A percentile compares a stretch with the other conserved stretches of the same genome.
Conservation (phyloP, 2,113 vertebrate species). For the Nesospiza acunhae region DNA sequence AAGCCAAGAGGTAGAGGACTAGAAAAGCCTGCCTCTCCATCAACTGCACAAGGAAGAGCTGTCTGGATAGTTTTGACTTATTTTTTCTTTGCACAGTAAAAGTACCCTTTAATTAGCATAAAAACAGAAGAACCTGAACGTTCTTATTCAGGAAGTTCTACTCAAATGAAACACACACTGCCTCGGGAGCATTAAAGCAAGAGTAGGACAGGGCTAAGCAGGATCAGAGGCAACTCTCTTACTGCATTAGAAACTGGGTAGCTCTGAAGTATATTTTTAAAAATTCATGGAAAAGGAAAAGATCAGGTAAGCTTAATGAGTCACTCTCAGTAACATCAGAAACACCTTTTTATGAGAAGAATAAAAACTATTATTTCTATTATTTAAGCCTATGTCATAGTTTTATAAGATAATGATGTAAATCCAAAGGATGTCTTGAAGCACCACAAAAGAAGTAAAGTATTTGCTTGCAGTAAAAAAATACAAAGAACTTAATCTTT, state of each 20-base stretch:
- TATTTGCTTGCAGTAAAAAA: neutral
- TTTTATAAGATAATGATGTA: neutral
- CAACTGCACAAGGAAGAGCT: neutral
- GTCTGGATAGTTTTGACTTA: neutral
- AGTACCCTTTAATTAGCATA: neutral
- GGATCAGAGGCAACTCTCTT: neutral
- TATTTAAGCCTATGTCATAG: neutral
- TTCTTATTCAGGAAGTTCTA: neutral
- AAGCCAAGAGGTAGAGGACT: neutral
- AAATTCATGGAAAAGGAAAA: neutral
- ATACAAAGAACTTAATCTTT: neutral
- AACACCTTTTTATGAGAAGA: neutral
- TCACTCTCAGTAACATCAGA: neutral
- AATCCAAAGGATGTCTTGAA: neutral
- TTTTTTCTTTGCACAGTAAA: neutral
- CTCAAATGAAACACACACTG: neutral
- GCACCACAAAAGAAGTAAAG: neutral
- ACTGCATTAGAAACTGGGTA: neutral
- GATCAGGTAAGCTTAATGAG: neutral
- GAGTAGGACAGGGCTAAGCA: neutral
- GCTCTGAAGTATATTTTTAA: neutral
- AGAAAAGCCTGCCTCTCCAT: neutral
- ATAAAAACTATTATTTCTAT: neutral
- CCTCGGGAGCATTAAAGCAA: neutral
- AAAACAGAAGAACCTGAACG: neutral